These are phyloP conservation scores for Anticlea derivata DNA, from an alignment of 2,888 invertebrate species.

Conservation along the genomic window DNA sequence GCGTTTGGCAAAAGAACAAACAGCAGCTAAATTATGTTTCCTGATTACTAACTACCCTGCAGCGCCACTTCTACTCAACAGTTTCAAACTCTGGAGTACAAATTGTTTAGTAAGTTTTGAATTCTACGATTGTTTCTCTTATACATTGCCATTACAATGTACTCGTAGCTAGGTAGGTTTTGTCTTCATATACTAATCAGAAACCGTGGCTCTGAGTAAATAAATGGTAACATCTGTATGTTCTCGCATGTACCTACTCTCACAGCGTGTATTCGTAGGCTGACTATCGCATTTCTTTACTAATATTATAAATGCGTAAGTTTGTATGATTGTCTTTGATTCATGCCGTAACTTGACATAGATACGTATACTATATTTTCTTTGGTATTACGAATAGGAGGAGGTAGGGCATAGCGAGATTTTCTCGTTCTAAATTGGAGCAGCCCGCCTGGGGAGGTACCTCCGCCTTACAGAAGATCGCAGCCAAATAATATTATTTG, in stretches of 20 bases:
- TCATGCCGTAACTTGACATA: too few relatives aligned
- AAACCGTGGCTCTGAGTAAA: neutral
- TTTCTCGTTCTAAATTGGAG: too few relatives aligned
- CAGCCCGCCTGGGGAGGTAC: too few relatives aligned
- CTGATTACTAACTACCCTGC: conserved; percentile 10
- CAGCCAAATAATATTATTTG: too few relatives aligned
- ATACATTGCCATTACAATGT: conserved; percentile 12
- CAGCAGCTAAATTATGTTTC: conserved; percentile 9
- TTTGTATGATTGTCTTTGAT: too few relatives aligned
- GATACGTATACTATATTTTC: too few relatives aligned
- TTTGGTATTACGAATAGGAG: too few relatives aligned
- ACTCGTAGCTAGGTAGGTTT: neutral
- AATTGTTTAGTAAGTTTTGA: conserved; percentile 12
- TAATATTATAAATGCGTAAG: too few relatives aligned
- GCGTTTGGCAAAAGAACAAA: conserved; percentile 5
- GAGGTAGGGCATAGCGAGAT: too few relatives aligned
- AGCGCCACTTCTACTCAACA: conserved; percentile 8
- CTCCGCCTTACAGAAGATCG: too few relatives aligned
- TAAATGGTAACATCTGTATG: neutral
- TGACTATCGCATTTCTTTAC: too few relatives aligned
- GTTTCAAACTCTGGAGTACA: conserved; percentile 11
- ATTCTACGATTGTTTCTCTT: conserved; percentile 7
- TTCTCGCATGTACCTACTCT: neutral
- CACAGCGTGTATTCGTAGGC: too few relatives aligned
- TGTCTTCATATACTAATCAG: conserved; percentile 9